phyloP scores from a whole-genome alignment of 2,113 vertebrate genomes.

The Hypomesus transpacificus region DNA sequence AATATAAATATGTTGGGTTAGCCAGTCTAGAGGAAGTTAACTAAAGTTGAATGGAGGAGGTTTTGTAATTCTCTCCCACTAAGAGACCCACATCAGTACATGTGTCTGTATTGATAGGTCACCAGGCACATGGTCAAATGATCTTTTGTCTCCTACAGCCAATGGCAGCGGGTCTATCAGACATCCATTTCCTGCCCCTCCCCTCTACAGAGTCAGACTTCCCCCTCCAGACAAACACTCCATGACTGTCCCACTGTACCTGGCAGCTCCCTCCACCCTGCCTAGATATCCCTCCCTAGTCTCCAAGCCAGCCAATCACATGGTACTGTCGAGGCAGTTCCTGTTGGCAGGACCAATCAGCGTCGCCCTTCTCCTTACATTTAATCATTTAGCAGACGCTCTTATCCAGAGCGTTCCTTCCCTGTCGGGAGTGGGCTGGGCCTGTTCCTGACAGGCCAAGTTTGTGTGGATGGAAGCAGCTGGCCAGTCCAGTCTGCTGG shows the following conservation, averaged over 20 bases:
- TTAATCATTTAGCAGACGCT: too few species aligned
- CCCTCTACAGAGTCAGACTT: too few species aligned
- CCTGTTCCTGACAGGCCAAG: conserved; percentile 44
- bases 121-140: conserved; percentile 57
- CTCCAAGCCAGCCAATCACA: conserved; percentile 43
- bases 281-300: conserved; percentile 26
- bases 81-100: conserved; percentile 18
- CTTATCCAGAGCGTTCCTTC: too few species aligned
- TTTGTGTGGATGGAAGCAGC: conserved; percentile 54
- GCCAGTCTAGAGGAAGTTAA: background rate
- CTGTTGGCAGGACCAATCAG: conserved; percentile 50
- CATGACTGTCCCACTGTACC: conserved; percentile 33
- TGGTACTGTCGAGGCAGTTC: conserved; percentile 42
- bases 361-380: conserved; percentile 53
- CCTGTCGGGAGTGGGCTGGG: conserved; percentile 41
- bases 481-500: conserved; percentile 31
- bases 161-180: conserved; percentile 47
- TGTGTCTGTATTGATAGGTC: conserved; percentile 53
- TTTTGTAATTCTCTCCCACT: conserved; percentile 27
- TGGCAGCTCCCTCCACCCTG: conserved; percentile 17
- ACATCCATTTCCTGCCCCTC: conserved; percentile 19
- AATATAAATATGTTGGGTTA: background rate
- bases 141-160: conserved; percentile 57
- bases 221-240: conserved; percentile 17
- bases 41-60: background rate